Percentiles rank a stretch among this genome's conserved stretches.
Conservation (phyloP, 2,888 invertebrate species). For the Eupithecia centaureata region DNA sequence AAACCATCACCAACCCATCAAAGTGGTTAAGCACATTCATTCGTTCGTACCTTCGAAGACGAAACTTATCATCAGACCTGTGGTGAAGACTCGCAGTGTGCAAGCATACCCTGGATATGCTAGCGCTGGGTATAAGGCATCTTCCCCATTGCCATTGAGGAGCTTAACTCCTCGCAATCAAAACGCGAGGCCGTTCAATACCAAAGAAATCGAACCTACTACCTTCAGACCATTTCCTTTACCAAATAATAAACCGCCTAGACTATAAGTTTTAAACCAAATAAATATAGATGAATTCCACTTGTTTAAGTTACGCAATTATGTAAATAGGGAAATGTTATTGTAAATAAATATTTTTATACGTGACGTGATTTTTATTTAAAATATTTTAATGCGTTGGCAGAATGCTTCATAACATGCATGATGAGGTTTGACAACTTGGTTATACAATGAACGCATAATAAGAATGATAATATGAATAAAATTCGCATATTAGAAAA, state of each 20-base stretch:
- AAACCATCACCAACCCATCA: constrained; percentile 53
- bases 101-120: constrained; percentile 43
- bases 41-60: constrained; percentile 63
- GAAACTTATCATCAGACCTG: constrained; percentile 69
- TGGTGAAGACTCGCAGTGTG: constrained; percentile 56
- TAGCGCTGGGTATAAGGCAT: constrained; percentile 47
- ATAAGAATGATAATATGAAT: too few relatives aligned
- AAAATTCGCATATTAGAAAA: too few relatives aligned
- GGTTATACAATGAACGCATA: too few relatives aligned
- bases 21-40: constrained; percentile 65
- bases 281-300: constrained; percentile 48
- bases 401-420: background rate
- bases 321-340: constrained; percentile 50
- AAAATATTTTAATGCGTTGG: background rate
- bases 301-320: constrained; percentile 63
- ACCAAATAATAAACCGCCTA: constrained; percentile 65
- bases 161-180: constrained; percentile 45
- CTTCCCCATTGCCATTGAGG: constrained; percentile 36
- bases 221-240: constrained; percentile 64
- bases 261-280: constrained; percentile 48
- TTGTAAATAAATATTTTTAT: constrained; percentile 42
- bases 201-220: constrained; percentile 67
- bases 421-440: background rate
- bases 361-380: constrained; percentile 11
- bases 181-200: constrained; percentile 50